Conservation (phyloP, 1,140 invertebrate genomes). For the Metopolophium dirhodum region DNA sequence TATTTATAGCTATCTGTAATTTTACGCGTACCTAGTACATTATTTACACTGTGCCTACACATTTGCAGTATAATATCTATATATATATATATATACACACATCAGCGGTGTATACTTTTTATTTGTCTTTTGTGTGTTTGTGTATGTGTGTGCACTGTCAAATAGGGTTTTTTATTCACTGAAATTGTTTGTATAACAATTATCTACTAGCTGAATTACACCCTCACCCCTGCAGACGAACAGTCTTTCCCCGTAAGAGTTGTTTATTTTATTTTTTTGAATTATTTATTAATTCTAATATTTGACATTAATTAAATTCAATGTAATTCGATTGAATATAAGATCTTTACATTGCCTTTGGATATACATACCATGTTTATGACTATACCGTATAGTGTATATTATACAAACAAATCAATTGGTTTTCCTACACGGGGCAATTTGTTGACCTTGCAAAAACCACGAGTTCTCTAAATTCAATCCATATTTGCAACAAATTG, state of each 20-base stretch:
- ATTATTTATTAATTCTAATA: no score
- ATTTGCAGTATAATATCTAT: background rate
- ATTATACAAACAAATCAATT: background rate
- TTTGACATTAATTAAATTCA: background rate
- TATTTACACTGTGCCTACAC: background rate
- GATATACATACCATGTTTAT: background rate
- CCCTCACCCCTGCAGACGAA: no score
- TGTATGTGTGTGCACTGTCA: background rate
- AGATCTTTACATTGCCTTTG: background rate
- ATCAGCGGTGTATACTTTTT: background rate
- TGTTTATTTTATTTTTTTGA: background rate
- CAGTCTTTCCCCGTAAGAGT: fast-evolving
- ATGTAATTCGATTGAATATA: background rate
- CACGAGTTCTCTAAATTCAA: background rate
- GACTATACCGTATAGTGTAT: background rate
- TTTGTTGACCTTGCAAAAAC: background rate
- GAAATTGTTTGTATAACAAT: background rate
- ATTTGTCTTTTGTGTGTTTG: background rate
- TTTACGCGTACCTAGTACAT: background rate
- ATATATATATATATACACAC: background rate
- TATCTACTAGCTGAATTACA: background rate
- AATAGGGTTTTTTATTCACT: background rate
- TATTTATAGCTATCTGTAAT: background rate
- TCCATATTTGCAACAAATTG: background rate
- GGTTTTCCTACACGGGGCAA: background rate